Percentiles rank a stretch among this genome's conserved stretches.
Evolutionary conservation across 2,113 vertebrate species (phyloP).

Genomic region (Bos indicus): DNA sequence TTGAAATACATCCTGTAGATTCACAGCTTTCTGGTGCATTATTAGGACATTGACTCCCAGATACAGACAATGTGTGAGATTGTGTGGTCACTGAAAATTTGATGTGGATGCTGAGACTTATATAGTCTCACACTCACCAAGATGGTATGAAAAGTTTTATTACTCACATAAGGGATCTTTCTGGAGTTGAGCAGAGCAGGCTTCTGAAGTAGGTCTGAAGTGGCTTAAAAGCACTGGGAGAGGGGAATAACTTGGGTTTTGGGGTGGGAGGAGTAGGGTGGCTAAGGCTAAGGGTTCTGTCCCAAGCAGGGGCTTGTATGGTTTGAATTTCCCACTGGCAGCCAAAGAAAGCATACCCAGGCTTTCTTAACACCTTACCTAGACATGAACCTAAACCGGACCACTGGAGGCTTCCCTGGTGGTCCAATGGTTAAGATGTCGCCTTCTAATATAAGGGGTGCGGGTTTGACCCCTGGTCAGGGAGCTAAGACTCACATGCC

Average conservation of each 20-base stretch:
- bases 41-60: neutral
- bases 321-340: neutral
- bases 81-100: neutral
- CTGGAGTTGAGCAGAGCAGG: neutral
- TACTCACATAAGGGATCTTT: neutral
- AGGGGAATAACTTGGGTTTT: neutral
- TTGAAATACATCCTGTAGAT: neutral
- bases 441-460: neutral
- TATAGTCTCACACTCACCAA: neutral
- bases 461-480: rapidly evolving
- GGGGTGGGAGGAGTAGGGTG: neutral
- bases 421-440: neutral
- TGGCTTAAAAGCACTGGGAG: neutral
- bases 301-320: neutral
- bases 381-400: neutral
- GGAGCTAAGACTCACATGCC: neutral
- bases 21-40: neutral
- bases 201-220: neutral
- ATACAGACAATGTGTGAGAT: neutral
- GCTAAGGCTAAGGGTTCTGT: neutral
- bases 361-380: neutral
- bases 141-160: neutral
- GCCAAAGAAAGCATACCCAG: neutral
- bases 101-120: neutral
- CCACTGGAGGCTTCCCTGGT: neutral